A percentile compares a stretch with the other conserved stretches of the same genome.
Evolutionary conservation across 2,888 invertebrate genomes (phyloP).

Genomic region (Drosophila quinaria): DNA sequence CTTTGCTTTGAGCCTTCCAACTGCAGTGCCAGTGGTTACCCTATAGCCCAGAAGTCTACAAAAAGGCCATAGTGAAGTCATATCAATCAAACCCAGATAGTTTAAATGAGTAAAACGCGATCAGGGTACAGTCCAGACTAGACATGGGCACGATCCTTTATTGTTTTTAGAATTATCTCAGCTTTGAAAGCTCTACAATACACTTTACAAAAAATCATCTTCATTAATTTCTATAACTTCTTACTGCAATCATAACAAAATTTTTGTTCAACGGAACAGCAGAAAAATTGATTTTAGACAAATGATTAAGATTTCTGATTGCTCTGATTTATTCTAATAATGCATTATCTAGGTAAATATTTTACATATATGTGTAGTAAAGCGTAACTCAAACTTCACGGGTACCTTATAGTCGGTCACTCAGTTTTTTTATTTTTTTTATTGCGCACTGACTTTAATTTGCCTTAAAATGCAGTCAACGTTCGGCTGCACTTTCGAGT

Average conservation of each 20-base stretch:
- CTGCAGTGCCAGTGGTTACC: conserved; percentile 43
- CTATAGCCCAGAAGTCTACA: neutral
- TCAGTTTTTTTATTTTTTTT: conserved; percentile 24
- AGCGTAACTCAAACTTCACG: neutral
- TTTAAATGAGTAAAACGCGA: neutral
- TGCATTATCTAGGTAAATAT: too few relatives aligned
- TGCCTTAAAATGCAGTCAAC: conserved; percentile 66
- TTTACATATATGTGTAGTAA: too few relatives aligned
- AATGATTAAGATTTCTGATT: too few relatives aligned
- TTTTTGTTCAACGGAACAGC: too few relatives aligned
- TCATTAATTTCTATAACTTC: too few relatives aligned
- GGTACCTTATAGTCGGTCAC: neutral
- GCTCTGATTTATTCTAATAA: too few relatives aligned
- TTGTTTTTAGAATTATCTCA: too few relatives aligned
- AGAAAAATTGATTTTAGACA: too few relatives aligned
- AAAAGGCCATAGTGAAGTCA: neutral
- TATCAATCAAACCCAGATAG: neutral
- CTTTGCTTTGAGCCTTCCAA: conserved; percentile 30
- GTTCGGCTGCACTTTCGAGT: conserved; percentile 67
- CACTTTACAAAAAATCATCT: too few relatives aligned
- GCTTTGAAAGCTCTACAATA: too few relatives aligned
- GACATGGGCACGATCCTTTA: too few relatives aligned
- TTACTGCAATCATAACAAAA: too few relatives aligned
- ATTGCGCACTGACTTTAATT: conserved; percentile 25
- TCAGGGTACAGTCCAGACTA: neutral